These are phyloP conservation scores for Torymus texanus DNA, from an alignment of 2,888 invertebrate species.

Conservation along the genomic window DNA sequence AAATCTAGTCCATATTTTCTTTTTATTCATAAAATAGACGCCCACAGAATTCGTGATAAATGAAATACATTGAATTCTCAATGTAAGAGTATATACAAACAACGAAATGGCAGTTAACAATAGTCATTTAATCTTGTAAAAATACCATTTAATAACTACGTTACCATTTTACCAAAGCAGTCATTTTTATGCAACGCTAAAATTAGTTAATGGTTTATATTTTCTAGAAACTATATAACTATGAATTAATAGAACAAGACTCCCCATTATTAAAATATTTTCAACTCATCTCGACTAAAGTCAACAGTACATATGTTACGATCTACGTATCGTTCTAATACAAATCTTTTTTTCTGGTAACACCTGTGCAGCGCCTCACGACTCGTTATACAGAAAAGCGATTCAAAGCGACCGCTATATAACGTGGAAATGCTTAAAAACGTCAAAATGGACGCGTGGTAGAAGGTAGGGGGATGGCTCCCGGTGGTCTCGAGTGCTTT, in stretches of 20 bases:
- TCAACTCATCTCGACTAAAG: background rate
- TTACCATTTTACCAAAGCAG: background rate
- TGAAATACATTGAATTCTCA: no score
- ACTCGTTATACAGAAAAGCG: no score
- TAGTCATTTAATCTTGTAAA: constrained; percentile 19
- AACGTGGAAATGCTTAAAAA: constrained; percentile 31
- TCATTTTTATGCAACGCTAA: constrained; percentile 21
- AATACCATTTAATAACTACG: background rate
- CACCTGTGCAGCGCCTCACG: background rate
- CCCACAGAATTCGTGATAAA: no score
- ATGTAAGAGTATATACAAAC: no score
- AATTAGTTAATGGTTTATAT: constrained; percentile 19
- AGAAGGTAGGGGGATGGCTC: no score
- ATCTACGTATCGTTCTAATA: background rate
- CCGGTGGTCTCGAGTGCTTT: constrained; percentile 10
- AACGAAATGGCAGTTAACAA: background rate
- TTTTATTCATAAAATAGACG: no score
- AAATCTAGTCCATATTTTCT: no score
- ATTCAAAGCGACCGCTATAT: constrained; percentile 9
- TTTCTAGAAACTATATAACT: constrained; percentile 1
- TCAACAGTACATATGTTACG: background rate
- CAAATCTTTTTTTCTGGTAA: background rate
- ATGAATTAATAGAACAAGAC: no score
- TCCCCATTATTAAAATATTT: constrained; percentile 26
- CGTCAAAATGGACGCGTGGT: background rate